Evolutionary conservation across 2,888 invertebrate species (phyloP), one percentile per base, ranked within the genome.

Genomic region (Gonocerus acuteangulatus): DNA sequence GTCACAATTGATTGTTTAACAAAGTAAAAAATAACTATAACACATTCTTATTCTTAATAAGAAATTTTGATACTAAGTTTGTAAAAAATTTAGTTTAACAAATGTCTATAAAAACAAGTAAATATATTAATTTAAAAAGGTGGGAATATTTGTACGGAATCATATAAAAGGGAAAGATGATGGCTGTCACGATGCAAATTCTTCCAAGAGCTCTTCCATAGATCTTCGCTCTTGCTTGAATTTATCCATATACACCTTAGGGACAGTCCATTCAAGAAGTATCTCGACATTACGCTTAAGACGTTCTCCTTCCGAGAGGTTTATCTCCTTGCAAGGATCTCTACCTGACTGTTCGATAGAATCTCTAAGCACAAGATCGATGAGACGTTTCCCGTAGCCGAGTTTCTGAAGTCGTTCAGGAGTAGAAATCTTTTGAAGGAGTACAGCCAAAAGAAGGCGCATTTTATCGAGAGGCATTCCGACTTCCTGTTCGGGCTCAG

Each of bases 351-450:
- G 80, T 71, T 85, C 81, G 42, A 91, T 78, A 0, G 89, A 88
- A 67, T 88, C 87, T 58, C 84, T 78, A 1, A 92, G 78, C 2
- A 91, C 84, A 66, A 89, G 87, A 72, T 91, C 91, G 65, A 92
- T 89, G 6, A 89, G 79, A 52, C 84, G 77, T 69, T 79, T 80
- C 62, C 86, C 87, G 75, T 83, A 84, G 69, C 91, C 90, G 71
- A 91, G 76, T 70, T 85, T 85, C 65, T 84, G 83, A 48, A 91
- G 78, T 70, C 85, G 82, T 68, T 86, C 85, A 67, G 85, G 83
- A n/a, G 84, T 83, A 16, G 89, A 89, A 66, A 92, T 90, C 74
- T 87, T 86, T 69, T 89, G 89, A 57, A 91, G 75, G 44, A 91
- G 79, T 45, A 90, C 83, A 1, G 90, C 91, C 66, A 91, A 77